Evolutionary conservation across 2,888 invertebrate genomes (phyloP), one percentile per base, ranked within the genome.

Genomic region (Coelopa pilipes): DNA sequence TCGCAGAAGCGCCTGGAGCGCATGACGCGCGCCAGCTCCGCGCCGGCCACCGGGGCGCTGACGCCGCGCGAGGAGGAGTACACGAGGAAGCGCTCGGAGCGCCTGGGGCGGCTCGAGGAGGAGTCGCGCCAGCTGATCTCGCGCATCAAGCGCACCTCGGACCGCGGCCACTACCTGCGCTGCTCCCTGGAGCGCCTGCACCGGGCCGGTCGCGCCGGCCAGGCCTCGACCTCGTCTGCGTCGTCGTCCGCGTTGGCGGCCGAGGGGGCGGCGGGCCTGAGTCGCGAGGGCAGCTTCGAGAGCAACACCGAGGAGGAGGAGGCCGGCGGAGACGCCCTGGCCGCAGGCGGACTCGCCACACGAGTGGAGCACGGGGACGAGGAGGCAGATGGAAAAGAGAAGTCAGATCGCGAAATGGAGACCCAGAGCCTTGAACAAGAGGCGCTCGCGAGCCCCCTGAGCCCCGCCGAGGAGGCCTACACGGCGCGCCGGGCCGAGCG

Each of bases 41-140:
- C 82, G 0, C 85, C 85, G 0, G 63, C 74, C 34, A 76, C 78
- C 0, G 83, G 83, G 1, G 76, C 81, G 13, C 60, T 87, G 10
- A 87, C 87, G 0, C 81, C 84, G 0, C 81, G 84, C 0, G 87
- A 87, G 76, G 85, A 85, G 75, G 87, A 87, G 76, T 87, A 88
- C 67, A 85, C 87, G 0, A 79, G 84, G 13, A 84, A 84, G 66
- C 81, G 87, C 10, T 85, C 86, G 1, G 87, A 87, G 76, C 81
- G 84, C 21, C 70, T 82, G 76, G 88, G 78, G 79, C 87, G 92
- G 50, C 88, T 96, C 68, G 96, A 96, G 87, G 94, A 95, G 80
- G 94, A 96, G 86, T 94, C 94, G 9, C 92, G 92, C 76, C 92
- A 92, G 80, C 87, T 96, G 12, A 92, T 95, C 76, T 91, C 90